Conservation (phyloP, 2,888 invertebrate species). For the Crioceris asparagi region DNA sequence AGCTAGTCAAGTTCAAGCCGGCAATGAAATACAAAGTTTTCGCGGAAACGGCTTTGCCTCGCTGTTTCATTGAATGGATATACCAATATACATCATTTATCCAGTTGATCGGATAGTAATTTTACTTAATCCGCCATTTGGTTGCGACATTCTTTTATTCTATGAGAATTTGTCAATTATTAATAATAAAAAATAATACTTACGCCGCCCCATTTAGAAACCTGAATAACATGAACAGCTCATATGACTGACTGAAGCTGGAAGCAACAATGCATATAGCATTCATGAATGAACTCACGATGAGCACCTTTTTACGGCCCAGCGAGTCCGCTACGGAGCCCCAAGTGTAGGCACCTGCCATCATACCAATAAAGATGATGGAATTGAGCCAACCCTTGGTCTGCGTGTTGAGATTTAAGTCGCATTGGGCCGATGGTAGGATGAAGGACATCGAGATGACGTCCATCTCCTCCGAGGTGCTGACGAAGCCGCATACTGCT, state of each 20-base stretch:
- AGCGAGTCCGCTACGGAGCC: slow-evolving; percentile 82
- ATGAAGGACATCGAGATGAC: slow-evolving; percentile 93
- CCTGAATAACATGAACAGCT: slow-evolving; percentile 80
- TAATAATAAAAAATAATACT: slow-evolving; percentile 39
- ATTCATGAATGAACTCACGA: slow-evolving; percentile 83
- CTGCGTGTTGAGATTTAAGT: slow-evolving; percentile 73
- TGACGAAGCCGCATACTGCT: slow-evolving; percentile 87
- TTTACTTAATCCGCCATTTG: no score
- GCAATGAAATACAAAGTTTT: no score
- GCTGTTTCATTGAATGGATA: no score
- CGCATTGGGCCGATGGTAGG: slow-evolving; percentile 86
- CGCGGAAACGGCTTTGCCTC: no score
- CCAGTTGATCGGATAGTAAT: no score
- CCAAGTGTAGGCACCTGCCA: slow-evolving; percentile 90
- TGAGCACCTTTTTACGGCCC: slow-evolving; percentile 78
- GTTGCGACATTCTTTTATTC: no score
- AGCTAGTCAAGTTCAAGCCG: no score
- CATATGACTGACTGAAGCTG: slow-evolving; percentile 80
- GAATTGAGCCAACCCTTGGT: slow-evolving; percentile 70
- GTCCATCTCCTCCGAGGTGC: slow-evolving; percentile 92
- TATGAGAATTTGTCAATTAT: no score
- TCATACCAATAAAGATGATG: slow-evolving; percentile 65
- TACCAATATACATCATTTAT: no score
- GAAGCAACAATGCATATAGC: slow-evolving; percentile 83
- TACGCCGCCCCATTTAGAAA: slow-evolving; percentile 91